Percentiles rank a stretch among this genome's conserved stretches.
phyloP scores from a whole-genome alignment of 2,797 vertebrate genomes.

The Eulemur coronatus region DNA sequence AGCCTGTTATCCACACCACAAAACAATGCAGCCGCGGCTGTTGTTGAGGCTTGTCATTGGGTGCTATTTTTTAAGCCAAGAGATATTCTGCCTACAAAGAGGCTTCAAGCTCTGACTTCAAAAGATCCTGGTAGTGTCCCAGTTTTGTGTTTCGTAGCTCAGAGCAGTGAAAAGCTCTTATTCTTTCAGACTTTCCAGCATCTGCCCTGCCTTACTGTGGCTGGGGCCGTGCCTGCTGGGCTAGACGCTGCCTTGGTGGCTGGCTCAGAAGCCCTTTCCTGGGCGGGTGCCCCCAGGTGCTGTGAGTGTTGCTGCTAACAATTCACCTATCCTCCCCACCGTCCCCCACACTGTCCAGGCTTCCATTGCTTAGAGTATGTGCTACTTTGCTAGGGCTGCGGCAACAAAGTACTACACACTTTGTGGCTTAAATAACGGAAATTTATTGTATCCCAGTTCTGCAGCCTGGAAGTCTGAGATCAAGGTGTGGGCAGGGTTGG shows the following conservation, averaged over 20 bases:
- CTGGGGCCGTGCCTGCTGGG: too few relatives aligned
- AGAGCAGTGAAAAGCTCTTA: background rate
- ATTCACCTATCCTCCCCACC: background rate
- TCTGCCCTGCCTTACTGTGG: background rate
- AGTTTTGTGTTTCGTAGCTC: background rate
- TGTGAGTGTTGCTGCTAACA: rapidly evolving
- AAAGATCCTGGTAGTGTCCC: background rate
- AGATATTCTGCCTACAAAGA: background rate
- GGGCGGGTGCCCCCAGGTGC: too few relatives aligned
- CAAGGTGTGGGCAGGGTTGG: rapidly evolving
- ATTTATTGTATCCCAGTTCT: background rate
- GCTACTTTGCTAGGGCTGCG: background rate
- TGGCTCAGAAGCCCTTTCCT: background rate
- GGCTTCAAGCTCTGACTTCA: background rate
- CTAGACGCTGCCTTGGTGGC: background rate
- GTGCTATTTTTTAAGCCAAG: background rate
- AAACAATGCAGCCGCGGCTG: rapidly evolving
- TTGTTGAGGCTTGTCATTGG: background rate
- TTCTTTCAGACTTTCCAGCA: background rate
- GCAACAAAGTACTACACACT: background rate
- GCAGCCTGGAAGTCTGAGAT: background rate
- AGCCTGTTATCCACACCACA: rapidly evolving
- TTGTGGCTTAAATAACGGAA: background rate
- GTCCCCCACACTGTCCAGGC: background rate
- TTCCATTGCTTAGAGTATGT: background rate